Conservation (phyloP, 2,113 vertebrate species). For the Columbina picui region DNA sequence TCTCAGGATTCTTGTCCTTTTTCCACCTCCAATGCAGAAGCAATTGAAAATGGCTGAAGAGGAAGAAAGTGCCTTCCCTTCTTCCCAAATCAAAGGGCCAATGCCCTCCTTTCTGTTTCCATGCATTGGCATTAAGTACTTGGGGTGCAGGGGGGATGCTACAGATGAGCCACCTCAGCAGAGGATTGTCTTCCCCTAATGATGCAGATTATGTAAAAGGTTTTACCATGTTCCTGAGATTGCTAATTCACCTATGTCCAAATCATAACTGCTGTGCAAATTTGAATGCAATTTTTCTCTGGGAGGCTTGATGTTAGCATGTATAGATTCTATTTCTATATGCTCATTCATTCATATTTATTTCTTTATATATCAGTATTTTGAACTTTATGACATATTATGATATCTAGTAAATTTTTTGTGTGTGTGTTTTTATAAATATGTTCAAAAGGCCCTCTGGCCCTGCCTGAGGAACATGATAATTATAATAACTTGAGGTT, state of each 20-base stretch:
- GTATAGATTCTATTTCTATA: background rate
- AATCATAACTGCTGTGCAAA: background rate
- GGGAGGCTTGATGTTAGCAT: background rate
- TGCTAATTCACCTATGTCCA: background rate
- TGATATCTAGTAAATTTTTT: background rate
- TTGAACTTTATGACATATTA: background rate
- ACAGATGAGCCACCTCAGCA: background rate
- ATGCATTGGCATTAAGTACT: rapidly evolving
- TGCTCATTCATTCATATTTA: background rate
- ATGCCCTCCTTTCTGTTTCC: background rate
- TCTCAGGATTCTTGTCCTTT: background rate
- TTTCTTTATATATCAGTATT: background rate
- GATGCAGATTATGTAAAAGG: background rate
- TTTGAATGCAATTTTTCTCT: background rate
- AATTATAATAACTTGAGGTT: background rate
- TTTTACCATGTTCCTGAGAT: background rate
- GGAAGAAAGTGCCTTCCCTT: background rate
- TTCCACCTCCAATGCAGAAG: background rate
- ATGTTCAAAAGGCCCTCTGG: background rate
- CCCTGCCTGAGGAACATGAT: background rate
- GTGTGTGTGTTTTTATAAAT: background rate
- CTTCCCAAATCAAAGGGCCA: background rate
- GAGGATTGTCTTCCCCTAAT: background rate
- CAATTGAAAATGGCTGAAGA: background rate
- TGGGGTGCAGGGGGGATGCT: background rate